Conservation (phyloP, 2,113 vertebrate species). For the Catharus fuscescens region DNA sequence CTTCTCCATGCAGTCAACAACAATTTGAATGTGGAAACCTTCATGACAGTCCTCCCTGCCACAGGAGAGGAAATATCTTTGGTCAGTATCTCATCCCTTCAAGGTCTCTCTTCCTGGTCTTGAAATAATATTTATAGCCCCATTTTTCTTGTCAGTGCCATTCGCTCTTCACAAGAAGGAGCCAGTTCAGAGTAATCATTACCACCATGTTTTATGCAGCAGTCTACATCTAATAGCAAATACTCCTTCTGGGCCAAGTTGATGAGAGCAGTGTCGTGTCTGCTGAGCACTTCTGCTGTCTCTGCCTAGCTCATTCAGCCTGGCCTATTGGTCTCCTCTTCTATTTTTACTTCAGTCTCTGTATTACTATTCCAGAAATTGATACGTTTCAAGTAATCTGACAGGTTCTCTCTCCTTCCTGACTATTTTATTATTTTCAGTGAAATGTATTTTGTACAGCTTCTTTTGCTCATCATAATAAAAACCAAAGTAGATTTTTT, state of each 20-base stretch:
- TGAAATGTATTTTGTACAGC: not conserved
- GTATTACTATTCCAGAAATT: not conserved
- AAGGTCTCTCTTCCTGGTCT: not conserved
- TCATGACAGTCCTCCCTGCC: not conserved
- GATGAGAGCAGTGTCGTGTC: not conserved
- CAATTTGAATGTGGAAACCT: not conserved
- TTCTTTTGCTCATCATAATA: not conserved
- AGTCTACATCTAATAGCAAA: conserved; percentile 6
- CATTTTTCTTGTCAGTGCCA: conserved; percentile 6
- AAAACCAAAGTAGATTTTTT: not conserved
- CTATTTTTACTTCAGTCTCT: not conserved
- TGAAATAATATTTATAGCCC: conserved; percentile 38
- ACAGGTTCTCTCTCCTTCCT: not conserved
- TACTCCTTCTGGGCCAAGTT: not conserved
- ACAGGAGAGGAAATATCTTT: not conserved
- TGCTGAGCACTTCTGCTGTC: not conserved
- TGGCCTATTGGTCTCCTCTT: not conserved
- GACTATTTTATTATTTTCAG: conserved; percentile 6
- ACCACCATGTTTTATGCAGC: conserved; percentile 31
- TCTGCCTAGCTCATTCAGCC: not conserved
- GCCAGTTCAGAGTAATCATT: conserved; percentile 9
- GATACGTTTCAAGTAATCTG: not conserved
- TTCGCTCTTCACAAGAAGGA: not conserved
- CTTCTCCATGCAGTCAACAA: not conserved
- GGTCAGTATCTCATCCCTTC: not conserved